Evolutionary conservation across 2,888 invertebrate species (phyloP), one percentile per base, ranked within the genome.

Genomic region (Sarcophaga subvicina): DNA sequence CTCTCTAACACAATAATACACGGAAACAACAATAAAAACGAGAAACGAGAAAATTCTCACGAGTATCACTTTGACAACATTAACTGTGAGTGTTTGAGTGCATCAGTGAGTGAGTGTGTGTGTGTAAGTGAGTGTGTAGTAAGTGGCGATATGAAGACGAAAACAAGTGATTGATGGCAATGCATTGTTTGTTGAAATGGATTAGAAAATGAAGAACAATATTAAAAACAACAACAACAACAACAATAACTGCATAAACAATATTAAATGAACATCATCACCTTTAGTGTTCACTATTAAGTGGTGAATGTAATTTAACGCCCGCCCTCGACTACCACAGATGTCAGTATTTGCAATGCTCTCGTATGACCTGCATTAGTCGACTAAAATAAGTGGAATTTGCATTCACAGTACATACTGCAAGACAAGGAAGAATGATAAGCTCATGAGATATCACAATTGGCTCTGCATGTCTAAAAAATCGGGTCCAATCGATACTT

Each of bases 131-230:
- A 10, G 17, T 14, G 14, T 14, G 17, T 54, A 14, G 17, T 14
- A 4, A 54, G 54, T 54, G 54, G 17, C 54, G 17, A 54, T 54
- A 54, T 17, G 3, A 54, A 27, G 14, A 63, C 67, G 22, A 82
- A 81, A 69, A 63, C 78, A 73, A 85, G 67, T 85, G 85, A 85
- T 85, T 85, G 85, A 85, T 85, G 47, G 82, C 81, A 64, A 64
- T 37, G 75, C 73, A 78, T 49, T 64, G 82, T 75, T 54, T 79
- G 78, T 82, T 82, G 75, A 85, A 82, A 75, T 85, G 77, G 62
- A 85, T 82, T 85, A 82, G 81, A 85, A 73, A 81, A 66, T 47
- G 76, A 80, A 85, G 37, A 67, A 79, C 62, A 54, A 27, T 17
- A 71, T 6, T 27, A 76, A 80, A 71, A 73, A 59, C 64, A 47